Conservation (phyloP, 2,797 vertebrate species). For the Spondyliosoma cantharus region DNA sequence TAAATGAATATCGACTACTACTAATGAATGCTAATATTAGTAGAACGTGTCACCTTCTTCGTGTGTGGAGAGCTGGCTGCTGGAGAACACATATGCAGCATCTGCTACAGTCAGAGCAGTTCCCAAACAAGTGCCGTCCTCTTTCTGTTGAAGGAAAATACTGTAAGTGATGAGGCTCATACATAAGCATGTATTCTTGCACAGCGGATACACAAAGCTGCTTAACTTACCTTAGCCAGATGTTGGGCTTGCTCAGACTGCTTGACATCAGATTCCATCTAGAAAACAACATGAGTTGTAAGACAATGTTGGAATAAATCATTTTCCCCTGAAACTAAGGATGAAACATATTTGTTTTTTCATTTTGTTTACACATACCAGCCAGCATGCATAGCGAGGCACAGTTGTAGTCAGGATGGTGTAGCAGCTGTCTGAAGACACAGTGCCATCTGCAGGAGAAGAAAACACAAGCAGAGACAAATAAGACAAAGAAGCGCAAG, state of each 20-base stretch:
- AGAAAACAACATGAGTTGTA: constrained; percentile 26
- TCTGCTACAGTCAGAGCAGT: constrained; percentile 86
- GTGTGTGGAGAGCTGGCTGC: constrained; percentile 85
- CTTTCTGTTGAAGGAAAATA: constrained; percentile 76
- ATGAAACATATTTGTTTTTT: neutral
- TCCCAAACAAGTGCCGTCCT: constrained; percentile 90
- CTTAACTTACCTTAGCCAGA: constrained; percentile 82
- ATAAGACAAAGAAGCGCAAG: constrained; percentile 36
- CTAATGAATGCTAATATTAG: neutral
- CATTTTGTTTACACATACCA: constrained; percentile 83
- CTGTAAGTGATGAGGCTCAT: neutral
- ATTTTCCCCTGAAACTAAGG: neutral
- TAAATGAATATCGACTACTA: neutral
- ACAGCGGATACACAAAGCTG: neutral
- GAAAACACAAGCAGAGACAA: constrained; percentile 31
- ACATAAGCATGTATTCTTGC: neutral
- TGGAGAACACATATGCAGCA: constrained; percentile 87
- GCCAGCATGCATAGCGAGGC: constrained; percentile 92
- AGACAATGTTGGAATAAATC: neutral
- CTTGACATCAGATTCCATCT: constrained; percentile 94
- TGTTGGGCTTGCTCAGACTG: constrained; percentile 90
- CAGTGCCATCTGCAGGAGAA: constrained; percentile 91
- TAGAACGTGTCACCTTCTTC: constrained; percentile 88
- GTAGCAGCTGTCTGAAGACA: constrained; percentile 90
- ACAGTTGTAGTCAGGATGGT: constrained; percentile 90